Evolutionary conservation across 2,888 invertebrate genomes (phyloP).

Genomic region (Clusia tigrina): DNA sequence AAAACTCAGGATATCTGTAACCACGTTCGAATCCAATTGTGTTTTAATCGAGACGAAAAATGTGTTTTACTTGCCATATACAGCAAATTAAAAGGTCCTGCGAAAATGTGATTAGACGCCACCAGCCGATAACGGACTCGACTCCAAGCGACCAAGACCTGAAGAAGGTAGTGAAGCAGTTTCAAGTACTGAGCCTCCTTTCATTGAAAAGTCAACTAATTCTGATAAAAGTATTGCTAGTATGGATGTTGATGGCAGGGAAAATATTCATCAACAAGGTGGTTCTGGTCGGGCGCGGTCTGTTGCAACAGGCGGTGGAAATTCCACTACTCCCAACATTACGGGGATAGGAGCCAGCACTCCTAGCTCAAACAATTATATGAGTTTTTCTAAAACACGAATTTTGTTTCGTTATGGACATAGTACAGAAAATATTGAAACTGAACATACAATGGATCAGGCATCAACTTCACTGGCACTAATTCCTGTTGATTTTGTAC

Average conservation of each 20-base stretch:
- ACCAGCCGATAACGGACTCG: conserved; percentile 20
- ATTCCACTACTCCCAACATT: conserved; percentile 6
- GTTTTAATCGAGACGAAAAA: too few relatives aligned
- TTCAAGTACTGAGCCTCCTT: conserved; percentile 6
- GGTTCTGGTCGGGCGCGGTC: conserved; percentile 25
- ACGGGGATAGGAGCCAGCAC: conserved; percentile 18
- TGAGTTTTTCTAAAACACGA: conserved; percentile 25
- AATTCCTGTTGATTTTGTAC: conserved; percentile 21
- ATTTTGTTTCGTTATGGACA: conserved; percentile 19
- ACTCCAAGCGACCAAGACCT: conserved; percentile 24
- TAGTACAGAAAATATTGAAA: conserved; percentile 15
- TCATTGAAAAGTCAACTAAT: conserved; percentile 21
- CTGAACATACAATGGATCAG: conserved; percentile 17
- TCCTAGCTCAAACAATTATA: conserved; percentile 15
- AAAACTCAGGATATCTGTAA: too few relatives aligned
- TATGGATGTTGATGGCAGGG: conserved; percentile 24
- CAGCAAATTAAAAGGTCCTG: too few relatives aligned
- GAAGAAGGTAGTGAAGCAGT: conserved; percentile 4
- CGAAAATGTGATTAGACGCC: too few relatives aligned
- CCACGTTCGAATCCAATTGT: too few relatives aligned
- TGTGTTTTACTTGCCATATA: too few relatives aligned
- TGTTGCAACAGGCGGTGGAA: conserved; percentile 19
- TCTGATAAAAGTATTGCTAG: conserved; percentile 11
- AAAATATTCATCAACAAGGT: conserved; percentile 25
- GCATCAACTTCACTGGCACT: conserved; percentile 15